Conservation (phyloP, 2,113 vertebrate genomes). For the Alexandromys fortis region DNA sequence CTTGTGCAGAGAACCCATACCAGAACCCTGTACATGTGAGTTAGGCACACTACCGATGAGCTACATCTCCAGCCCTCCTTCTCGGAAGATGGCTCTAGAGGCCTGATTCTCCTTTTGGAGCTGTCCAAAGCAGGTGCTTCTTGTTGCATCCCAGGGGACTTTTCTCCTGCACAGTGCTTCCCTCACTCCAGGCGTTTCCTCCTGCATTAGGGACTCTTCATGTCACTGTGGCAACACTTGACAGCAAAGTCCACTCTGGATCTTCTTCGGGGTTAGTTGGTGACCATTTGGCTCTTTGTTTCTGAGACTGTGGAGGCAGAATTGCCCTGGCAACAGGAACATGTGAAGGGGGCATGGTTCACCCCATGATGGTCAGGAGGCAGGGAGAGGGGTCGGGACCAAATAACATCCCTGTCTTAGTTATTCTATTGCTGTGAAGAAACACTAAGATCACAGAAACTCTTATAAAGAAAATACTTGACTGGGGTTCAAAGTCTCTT, state of each 20-base stretch:
- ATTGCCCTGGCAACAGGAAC: not conserved
- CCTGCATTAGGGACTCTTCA: not conserved
- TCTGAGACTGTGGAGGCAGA: not conserved
- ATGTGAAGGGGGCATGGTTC: too few relatives aligned
- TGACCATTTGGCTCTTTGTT: not conserved
- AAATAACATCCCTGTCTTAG: not conserved
- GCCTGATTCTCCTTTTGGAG: not conserved
- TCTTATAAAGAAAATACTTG: not conserved
- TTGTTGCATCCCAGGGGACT: too few relatives aligned
- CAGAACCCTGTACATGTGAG: not conserved
- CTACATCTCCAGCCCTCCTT: not conserved
- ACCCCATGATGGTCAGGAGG: not conserved
- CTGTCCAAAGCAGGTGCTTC: not conserved
- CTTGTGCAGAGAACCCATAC: not conserved
- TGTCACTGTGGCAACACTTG: not conserved
- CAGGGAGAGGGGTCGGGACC: not conserved
- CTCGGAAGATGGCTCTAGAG: not conserved
- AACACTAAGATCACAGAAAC: not conserved
- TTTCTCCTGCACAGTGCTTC: not conserved
- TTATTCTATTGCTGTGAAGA: not conserved
- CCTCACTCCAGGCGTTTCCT: not conserved
- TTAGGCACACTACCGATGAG: not conserved
- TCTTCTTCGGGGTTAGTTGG: too few relatives aligned
- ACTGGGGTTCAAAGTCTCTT: too few relatives aligned
- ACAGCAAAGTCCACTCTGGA: not conserved